phyloP scores from a whole-genome alignment of 2,113 vertebrate species.

The Chloropsis cyanopogon region DNA sequence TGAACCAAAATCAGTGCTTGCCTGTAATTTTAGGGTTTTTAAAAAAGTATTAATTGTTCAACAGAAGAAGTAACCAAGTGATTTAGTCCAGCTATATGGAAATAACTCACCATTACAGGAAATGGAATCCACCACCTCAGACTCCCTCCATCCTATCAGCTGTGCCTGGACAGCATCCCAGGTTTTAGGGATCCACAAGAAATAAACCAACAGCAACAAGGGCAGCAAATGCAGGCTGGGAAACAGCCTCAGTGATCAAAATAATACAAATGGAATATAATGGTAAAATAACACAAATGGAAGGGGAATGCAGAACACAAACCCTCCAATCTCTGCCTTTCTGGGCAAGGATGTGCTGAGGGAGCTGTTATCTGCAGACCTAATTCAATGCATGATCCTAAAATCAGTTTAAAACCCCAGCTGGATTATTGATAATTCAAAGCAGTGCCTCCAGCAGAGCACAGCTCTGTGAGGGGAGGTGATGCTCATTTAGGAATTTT shows the following conservation, averaged over 20 bases:
- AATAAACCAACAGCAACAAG: background rate
- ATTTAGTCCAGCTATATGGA: background rate
- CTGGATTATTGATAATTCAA: background rate
- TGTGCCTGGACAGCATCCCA: background rate
- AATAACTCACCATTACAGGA: background rate
- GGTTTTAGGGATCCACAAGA: background rate
- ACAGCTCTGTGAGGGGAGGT: background rate
- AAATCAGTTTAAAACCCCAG: background rate
- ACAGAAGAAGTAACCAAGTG: background rate
- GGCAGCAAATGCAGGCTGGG: background rate
- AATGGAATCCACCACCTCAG: background rate
- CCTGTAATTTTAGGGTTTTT: background rate
- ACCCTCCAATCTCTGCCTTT: background rate
- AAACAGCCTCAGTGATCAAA: background rate
- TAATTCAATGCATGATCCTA: background rate
- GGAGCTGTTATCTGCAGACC: background rate
- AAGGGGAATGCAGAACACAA: background rate
- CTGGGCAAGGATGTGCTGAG: background rate
- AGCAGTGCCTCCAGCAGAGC: background rate
- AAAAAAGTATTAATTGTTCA: background rate
- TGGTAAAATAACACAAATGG: background rate
- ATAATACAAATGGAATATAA: background rate
- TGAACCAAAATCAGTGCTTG: background rate
- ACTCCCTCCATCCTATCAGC: background rate
- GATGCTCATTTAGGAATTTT: background rate